Conservation (phyloP, 2,113 vertebrate genomes). For the Nothoprocta pentlandii region DNA sequence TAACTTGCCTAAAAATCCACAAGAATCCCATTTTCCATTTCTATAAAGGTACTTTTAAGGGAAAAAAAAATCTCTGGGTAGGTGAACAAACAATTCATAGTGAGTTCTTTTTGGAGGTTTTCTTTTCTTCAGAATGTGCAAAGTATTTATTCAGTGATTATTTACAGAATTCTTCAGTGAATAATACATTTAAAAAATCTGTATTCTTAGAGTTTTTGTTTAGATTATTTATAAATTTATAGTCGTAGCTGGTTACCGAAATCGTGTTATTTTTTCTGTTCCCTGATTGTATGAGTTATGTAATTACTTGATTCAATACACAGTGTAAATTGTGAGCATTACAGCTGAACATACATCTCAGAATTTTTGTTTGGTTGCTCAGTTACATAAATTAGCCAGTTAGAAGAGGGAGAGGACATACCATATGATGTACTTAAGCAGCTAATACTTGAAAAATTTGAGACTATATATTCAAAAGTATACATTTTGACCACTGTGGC, state of each 20-base stretch:
- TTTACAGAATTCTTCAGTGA: slow-evolving; percentile 38
- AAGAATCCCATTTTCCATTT: slow-evolving; percentile 25
- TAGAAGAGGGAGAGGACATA: slow-evolving; percentile 15
- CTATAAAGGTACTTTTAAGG: background rate
- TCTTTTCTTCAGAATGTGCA: background rate
- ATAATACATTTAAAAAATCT: slow-evolving; percentile 45
- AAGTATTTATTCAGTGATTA: slow-evolving; percentile 16
- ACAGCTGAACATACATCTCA: slow-evolving; percentile 47
- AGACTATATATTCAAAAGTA: slow-evolving; percentile 48
- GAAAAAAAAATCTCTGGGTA: background rate
- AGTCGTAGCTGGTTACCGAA: slow-evolving; percentile 55
- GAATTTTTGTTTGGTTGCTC: slow-evolving; percentile 69
- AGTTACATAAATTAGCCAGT: slow-evolving; percentile 66
- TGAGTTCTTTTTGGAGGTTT: slow-evolving; percentile 3
- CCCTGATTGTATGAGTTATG: slow-evolving; percentile 35
- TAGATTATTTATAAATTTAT: slow-evolving; percentile 55
- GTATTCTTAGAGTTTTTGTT: slow-evolving; percentile 35
- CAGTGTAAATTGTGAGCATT: slow-evolving; percentile 33
- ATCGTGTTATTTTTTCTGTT: slow-evolving; percentile 48
- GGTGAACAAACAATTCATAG: slow-evolving; percentile 2
- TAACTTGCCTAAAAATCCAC: slow-evolving; percentile 17
- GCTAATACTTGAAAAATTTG: slow-evolving; percentile 62
- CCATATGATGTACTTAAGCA: slow-evolving; percentile 49
- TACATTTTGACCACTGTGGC: slow-evolving; percentile 30
- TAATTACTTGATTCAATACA: slow-evolving; percentile 52